Percentiles rank a stretch among this genome's conserved stretches.
Conservation (phyloP, 2,113 vertebrate genomes). For the Salvator merianae region DNA sequence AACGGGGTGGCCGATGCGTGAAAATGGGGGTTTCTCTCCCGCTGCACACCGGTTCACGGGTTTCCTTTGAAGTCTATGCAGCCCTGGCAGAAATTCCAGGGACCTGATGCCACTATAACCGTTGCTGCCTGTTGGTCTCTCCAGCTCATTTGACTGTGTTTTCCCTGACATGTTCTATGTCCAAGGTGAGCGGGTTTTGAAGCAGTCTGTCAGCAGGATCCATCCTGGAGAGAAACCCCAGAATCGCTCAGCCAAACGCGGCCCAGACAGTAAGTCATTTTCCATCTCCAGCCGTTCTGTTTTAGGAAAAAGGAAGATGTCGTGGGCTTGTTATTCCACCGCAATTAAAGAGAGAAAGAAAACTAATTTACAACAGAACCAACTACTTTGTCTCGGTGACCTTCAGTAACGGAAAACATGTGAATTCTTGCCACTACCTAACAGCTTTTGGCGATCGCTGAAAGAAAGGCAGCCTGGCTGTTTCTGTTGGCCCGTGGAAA, state of each 20-base stretch:
- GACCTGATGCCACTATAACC: too few relatives aligned
- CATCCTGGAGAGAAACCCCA: conserved; percentile 65
- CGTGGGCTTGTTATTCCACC: fast-evolving
- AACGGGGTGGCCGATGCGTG: too few relatives aligned
- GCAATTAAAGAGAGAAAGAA: too few relatives aligned
- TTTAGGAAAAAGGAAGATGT: fast-evolving
- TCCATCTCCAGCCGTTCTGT: neutral
- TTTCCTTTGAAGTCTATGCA: too few relatives aligned
- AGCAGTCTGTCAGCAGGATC: conserved; percentile 68
- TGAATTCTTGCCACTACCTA: conserved; percentile 3
- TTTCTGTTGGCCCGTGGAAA: conserved; percentile 57
- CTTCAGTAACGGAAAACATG: conserved; percentile 56
- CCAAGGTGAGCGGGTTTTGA: conserved; percentile 68
- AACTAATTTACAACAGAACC: conserved; percentile 7
- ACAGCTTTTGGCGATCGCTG: conserved; percentile 29
- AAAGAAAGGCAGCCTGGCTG: conserved; percentile 11
- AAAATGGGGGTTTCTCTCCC: too few relatives aligned
- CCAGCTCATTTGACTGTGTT: neutral
- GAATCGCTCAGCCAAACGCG: conserved; percentile 46
- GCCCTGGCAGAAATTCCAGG: too few relatives aligned
- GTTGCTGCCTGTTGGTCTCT: neutral
- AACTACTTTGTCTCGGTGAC: conserved; percentile 22
- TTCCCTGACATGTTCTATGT: neutral
- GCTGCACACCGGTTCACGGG: too few relatives aligned
- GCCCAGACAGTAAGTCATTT: conserved; percentile 73